phyloP scores from a whole-genome alignment of 23 tunicate genomes.

The Oikopleura vanhoeffeni region DNA sequence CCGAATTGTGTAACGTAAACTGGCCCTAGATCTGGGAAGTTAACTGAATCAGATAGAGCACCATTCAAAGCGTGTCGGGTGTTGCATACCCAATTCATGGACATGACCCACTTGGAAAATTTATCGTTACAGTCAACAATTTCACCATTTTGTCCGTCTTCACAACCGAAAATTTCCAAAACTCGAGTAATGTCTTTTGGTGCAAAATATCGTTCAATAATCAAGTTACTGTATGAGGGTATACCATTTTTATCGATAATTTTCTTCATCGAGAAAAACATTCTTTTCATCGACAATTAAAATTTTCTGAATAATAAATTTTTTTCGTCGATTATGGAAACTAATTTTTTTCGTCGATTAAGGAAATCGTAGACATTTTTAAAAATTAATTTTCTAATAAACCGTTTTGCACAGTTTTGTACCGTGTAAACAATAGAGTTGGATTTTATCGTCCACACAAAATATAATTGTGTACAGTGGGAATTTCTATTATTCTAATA shows the following conservation, averaged over 20 bases:
- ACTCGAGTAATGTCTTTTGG: background rate
- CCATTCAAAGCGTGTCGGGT: background rate
- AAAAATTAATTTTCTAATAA: no score
- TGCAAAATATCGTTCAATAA: background rate
- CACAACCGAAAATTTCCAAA: background rate
- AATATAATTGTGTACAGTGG: no score
- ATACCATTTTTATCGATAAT: background rate
- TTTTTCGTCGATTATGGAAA: no score
- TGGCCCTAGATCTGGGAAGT: slow-evolving; percentile 4
- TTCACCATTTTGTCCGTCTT: background rate
- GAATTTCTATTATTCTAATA: no score
- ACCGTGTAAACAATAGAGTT: no score
- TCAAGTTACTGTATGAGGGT: background rate
- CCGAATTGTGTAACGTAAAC: background rate
- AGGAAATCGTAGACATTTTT: no score
- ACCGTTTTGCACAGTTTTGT: no score
- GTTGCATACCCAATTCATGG: background rate
- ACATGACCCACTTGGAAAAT: background rate
- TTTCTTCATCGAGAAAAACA: no score
- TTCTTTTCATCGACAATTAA: no score
- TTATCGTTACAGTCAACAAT: background rate
- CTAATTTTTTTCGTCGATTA: no score
- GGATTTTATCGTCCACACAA: no score
- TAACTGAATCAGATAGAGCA: background rate
- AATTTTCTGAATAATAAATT: no score